Conservation (phyloP, 2,113 vertebrate species). For the Archilochus colubris region DNA sequence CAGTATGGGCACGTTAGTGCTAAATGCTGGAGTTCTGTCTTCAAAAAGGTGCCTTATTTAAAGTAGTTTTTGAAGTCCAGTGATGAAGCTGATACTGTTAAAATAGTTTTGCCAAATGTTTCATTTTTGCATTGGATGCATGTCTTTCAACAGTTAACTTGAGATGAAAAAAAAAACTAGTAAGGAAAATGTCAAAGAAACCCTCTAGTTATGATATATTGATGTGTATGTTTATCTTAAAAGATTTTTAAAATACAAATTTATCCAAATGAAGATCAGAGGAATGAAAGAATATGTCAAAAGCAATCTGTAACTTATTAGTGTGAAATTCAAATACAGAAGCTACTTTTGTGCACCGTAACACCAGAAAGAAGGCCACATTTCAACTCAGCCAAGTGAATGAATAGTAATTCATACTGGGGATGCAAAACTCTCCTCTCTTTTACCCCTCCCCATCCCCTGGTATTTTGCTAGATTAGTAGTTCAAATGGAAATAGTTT, state of each 20-base stretch:
- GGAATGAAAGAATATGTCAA: not conserved
- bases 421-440: not conserved
- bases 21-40: not conserved
- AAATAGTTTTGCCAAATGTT: not conserved
- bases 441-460: not conserved
- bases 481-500: conserved; percentile 20
- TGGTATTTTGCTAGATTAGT: not conserved
- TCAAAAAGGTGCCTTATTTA: not conserved
- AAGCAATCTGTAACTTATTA: not conserved
- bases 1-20: not conserved
- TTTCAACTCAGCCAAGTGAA: not conserved
- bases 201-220: not conserved
- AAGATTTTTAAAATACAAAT: not conserved
- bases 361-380: not conserved
- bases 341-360: not conserved
- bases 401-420: not conserved
- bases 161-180: not conserved
- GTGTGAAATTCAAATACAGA: not conserved
- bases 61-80: not conserved
- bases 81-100: not conserved
- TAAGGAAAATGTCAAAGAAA: not conserved
- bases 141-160: not conserved
- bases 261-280: not conserved
- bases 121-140: not conserved
- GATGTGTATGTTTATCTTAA: not conserved